Conservation (phyloP, 1,140 invertebrate genomes). For the Megalonaias nervosa region DNA sequence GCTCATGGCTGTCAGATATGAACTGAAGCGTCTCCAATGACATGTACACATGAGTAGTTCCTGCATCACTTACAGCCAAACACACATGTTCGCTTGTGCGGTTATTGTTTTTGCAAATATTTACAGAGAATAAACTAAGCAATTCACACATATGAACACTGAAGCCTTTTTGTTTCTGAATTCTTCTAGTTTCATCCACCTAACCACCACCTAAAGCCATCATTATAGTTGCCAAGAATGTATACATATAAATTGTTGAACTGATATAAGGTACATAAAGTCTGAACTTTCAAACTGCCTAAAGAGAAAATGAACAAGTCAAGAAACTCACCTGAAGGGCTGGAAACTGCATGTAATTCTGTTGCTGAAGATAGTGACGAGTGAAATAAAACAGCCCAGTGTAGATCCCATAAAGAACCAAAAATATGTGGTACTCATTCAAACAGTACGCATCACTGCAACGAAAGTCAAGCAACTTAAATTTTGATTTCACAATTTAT, state of each 20-base stretch:
- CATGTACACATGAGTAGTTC: not conserved
- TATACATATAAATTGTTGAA: not conserved
- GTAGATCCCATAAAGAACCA: conserved; percentile 52
- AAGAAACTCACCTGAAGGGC: conserved; percentile 47
- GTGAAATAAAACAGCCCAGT: conserved; percentile 46
- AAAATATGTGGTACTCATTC: conserved; percentile 61
- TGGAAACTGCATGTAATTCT: conserved; percentile 55
- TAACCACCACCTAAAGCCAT: too few species aligned
- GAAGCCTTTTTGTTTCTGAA: not conserved
- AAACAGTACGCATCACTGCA: conserved; percentile 51
- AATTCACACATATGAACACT: too few species aligned
- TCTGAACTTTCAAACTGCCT: not conserved
- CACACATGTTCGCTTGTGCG: too few species aligned
- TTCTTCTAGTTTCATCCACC: not conserved
- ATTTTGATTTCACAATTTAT: too few species aligned
- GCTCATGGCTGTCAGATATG: too few species aligned
- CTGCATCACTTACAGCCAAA: too few species aligned
- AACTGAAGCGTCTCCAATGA: not conserved
- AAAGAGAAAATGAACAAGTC: not conserved
- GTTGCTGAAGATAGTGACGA: conserved; percentile 43
- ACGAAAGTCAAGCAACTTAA: conserved; percentile 14
- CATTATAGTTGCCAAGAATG: not conserved
- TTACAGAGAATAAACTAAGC: too few species aligned
- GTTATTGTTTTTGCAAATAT: too few species aligned
- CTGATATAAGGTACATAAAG: not conserved